phyloP scores from a whole-genome alignment of 2,888 invertebrate species.

The Antitype chi region DNA sequence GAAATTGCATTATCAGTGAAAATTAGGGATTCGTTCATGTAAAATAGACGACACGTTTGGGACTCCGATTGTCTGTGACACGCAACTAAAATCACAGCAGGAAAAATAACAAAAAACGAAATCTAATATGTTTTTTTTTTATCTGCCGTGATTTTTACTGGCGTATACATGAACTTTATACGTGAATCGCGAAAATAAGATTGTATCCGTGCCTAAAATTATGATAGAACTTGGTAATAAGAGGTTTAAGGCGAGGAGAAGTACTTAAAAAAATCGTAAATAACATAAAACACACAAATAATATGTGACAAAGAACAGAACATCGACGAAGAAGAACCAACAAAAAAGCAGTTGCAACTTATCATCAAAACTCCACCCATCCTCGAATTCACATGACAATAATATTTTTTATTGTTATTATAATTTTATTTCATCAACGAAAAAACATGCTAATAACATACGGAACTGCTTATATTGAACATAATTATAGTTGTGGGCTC shows the following conservation, averaged over 20 bases:
- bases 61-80: neutral
- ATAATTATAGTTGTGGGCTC: slow-evolving; percentile 79
- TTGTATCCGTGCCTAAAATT: neutral
- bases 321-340: neutral
- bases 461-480: slow-evolving; percentile 77
- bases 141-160: no score
- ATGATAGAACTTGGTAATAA: neutral
- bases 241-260: neutral
- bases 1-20: neutral
- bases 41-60: neutral
- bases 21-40: neutral
- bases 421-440: slow-evolving; percentile 76
- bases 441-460: slow-evolving; percentile 77
- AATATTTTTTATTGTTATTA: slow-evolving; percentile 77
- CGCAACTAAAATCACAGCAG: neutral
- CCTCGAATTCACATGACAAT: slow-evolving; percentile 66
- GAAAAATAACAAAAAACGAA: neutral
- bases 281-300: neutral
- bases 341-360: slow-evolving; percentile 23
- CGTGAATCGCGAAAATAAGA: neutral
- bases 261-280: neutral
- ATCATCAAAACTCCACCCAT: slow-evolving; percentile 54
- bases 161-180: neutral
- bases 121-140: no score
- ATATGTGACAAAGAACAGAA: slow-evolving; percentile 1